Evolutionary conservation across 1,140 invertebrate genomes (phyloP), one percentile per base, ranked within the genome.

Genomic region (Euwallacea similis): DNA sequence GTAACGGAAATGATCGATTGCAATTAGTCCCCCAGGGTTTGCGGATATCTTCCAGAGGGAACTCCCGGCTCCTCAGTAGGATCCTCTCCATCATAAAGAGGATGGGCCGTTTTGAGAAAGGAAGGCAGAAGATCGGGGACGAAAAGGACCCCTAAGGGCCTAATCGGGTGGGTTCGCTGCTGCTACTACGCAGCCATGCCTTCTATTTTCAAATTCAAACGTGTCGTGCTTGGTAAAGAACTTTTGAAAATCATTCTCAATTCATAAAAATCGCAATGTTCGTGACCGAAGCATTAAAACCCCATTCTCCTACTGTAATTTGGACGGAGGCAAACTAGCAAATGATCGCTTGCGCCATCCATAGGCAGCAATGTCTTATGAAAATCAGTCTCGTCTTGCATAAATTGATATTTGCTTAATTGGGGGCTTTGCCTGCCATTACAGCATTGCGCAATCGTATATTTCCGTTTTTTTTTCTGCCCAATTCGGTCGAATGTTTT

Each of bases 391-490:
- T 68, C 73, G 69, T 66, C 73, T 75, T 73, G 72, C 74, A 75
- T 74, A 75, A 75, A 75, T 75, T 75, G 69, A 75, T 75, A 75
- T 75, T 75, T 73, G 69, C 73, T 60, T 75, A 71, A 75, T 75
- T 72, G 69, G 42, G 16, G 61, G 21, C 21, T 33, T 33, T 33
- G 21, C 21, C 21, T 33, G 21, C 21, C 21, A 33, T 33, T 33
- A 33, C 21, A 33, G 21, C 21, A 33, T 33, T 33, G 21, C 4
- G 21, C 21, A 33, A 33, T 33, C 21, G 21, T 4, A 1, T 4
- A 33, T 33, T 33, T 33, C 21, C 21, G 21, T 15, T 46, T 33
- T 58, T 21, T 58, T 13, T 21, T 7, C 50, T n/a, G 15, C 7
- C 15, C 50, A 11, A 53, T 53, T 53, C 50, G 50, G 50, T 8